Evolutionary conservation across 1,140 invertebrate genomes (phyloP).

Genomic region (Bombus breviceps): DNA sequence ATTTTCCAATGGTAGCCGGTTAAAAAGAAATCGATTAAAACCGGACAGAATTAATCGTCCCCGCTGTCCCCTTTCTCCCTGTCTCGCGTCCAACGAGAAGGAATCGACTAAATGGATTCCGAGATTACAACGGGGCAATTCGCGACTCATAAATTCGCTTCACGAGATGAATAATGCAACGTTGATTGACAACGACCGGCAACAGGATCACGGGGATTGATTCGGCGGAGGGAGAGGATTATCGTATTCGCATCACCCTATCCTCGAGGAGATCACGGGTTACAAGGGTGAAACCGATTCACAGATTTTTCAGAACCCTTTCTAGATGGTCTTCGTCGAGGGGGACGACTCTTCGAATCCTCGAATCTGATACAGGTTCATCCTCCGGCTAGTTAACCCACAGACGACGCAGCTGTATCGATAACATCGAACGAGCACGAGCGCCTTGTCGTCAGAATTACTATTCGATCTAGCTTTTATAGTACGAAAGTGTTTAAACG

Average conservation of each 20-base stretch:
- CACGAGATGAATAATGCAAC: slow-evolving; percentile 34
- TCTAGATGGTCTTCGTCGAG: not conserved
- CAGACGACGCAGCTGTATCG: not conserved
- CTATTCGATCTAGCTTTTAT: too few species aligned
- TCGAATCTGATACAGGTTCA: not conserved
- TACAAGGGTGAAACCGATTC: slow-evolving; percentile 8
- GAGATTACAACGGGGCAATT: slow-evolving; percentile 40
- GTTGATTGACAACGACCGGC: slow-evolving; percentile 32
- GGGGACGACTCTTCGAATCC: not conserved
- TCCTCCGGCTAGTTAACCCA: not conserved
- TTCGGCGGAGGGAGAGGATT: not conserved
- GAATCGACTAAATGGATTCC: slow-evolving; percentile 35
- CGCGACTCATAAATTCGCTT: slow-evolving; percentile 29
- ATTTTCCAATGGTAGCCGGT: not conserved
- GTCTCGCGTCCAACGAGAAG: not conserved
- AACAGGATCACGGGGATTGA: slow-evolving; percentile 13
- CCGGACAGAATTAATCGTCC: slow-evolving; percentile 7
- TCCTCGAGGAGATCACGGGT: not conserved
- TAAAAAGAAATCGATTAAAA: slow-evolving; percentile 28
- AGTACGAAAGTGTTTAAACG: too few species aligned
- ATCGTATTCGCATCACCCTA: slow-evolving; percentile 8
- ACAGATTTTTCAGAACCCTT: not conserved
- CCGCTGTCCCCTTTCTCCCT: not conserved
- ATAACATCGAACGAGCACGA: too few species aligned
- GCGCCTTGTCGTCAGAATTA: too few species aligned